Base-by-base conservation (phyloP, 2,113 vertebrate genomes). In the Eclectus roratus region DNA sequence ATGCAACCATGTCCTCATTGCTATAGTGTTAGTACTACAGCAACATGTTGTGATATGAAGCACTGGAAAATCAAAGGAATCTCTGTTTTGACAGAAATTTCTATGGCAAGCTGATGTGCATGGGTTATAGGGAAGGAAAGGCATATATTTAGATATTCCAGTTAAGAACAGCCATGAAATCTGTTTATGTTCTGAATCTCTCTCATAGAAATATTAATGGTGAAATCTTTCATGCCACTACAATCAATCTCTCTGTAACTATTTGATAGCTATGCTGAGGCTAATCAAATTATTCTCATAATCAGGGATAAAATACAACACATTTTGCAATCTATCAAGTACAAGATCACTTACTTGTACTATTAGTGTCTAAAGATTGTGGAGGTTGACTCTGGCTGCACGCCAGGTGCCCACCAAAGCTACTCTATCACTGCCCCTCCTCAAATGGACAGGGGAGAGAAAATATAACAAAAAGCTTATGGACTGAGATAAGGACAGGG, bases 271-370 rank as follows among this genome's bases (percentile, higher is more conserved):
- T 93, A 49, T 86, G 61, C 87, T 80, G 88, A 94, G 61, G 82
- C 77, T 97, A 96, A 95, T 89, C 39, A 95, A 92, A 94, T 94
- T 96, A 91, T 91, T 96, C 85, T 86, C 53, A 69, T 93, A 89
- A 92, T 80, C 83, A 85, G n/a, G 60, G 65, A 88, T 77, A 96
- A 96, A 96, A 93, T 92, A 86, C 76, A 96, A 95, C 77, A 92
- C 31, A 63, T 63, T 95, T 79, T 86, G 80, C 70, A 85, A 96
- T 94, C 49, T 93, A 88, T 96, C 71, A 89, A 93, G 70, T 39
- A 86, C 77, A 74, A 91, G 49, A 69, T 47, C 82, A 74, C 49
- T 92, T 85, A 94, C 64, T 85, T 55, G 64, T 56, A 63, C 60
- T 78, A 68, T 80, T 82, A 96, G 61, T 73, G 60, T 71, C 58